A percentile compares a stretch with the other conserved stretches of the same genome.
Conservation (phyloP, 2,797 vertebrate species). For the Takifugu ocellatus region DNA sequence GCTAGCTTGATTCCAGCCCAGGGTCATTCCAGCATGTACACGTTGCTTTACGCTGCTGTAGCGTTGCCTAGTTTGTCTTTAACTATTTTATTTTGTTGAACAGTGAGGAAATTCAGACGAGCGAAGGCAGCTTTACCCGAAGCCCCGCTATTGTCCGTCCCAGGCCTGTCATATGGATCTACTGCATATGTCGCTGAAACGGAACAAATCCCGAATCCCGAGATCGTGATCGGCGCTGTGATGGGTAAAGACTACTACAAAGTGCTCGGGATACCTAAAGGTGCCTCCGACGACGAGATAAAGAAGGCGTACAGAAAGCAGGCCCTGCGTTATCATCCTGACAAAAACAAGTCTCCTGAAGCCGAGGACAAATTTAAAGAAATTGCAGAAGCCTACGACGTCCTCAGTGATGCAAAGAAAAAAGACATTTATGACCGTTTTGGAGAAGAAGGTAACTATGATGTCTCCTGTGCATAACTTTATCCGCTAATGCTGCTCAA, state of each 20-base stretch:
- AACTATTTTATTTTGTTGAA: neutral
- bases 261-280: constrained; percentile 91
- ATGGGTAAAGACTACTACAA: constrained; percentile 99
- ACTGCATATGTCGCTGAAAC: constrained; percentile 13
- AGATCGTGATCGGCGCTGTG: constrained; percentile 41
- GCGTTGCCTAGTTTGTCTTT: neutral
- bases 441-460: constrained; percentile 89
- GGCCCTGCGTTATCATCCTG: constrained; percentile 93
- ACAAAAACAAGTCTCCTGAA: constrained; percentile 94
- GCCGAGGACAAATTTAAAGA: constrained; percentile 98
- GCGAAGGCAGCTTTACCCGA: constrained; percentile 17
- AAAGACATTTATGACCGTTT: constrained; percentile 93
- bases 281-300: constrained; percentile 91
- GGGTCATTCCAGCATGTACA: neutral
- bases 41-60: neutral
- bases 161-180: neutral
- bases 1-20: neutral
- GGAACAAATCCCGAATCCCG: constrained; percentile 10
- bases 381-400: constrained; percentile 96
- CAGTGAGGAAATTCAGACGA: constrained; percentile 2
- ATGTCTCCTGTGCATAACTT: no score
- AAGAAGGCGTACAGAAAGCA: constrained; percentile 98
- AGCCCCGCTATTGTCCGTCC: constrained; percentile 6
- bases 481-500: no score
- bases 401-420: constrained; percentile 94